Base-by-base conservation (phyloP, 2,797 vertebrate species). In the Strix occidentalis region DNA sequence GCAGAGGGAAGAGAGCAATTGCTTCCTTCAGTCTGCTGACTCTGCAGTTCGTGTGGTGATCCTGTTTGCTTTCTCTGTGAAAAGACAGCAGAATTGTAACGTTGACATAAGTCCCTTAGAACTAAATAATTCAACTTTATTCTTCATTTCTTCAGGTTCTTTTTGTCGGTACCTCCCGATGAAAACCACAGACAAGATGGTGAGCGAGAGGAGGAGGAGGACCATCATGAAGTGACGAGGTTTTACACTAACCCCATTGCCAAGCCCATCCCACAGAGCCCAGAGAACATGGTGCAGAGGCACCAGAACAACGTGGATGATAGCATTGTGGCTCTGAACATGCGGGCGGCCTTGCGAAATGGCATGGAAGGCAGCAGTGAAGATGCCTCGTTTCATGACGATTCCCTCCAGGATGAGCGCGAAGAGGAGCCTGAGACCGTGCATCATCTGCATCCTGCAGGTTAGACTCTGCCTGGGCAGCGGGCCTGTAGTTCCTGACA, bases 291-390 rank as follows among this genome's bases (percentile, higher is more conserved):
- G 3, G 65, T 58, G 39, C 97, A 95, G 94, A 98, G 93, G 33
- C 92, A 98, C 6, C 98, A 81, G 65, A 96, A 84, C 28, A 94
- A 46, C 4, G 95, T 98, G 92, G 99, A 99, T 24, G 99, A 99
- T 95, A 99, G 99, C 64, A 98, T 99, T 46, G 95, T 97, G 11
- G 99, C 99, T 19, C 98, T 99, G 66, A 99, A 99, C 69, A 97
- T 99, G 98, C 98, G 98, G 51, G 98, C 96, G 48, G 93, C 96
- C 6, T 54, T 98, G 75, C 94, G 98, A 50, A 99, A 98, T 6
- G 98, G 99, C 2, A 97, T 99, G 70, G 99, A 99, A 95, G 98
- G 98, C 97, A 99, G 99, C 98, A 99, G 98, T 4, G 99, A 99
- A 45, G 99, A 99, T 3, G 96, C 98, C 2, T 99, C 99, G 15